A percentile compares a stretch with the other conserved stretches of the same genome.
Conservation (phyloP, 1,140 invertebrate genomes). For the Drosophila repletoides region DNA sequence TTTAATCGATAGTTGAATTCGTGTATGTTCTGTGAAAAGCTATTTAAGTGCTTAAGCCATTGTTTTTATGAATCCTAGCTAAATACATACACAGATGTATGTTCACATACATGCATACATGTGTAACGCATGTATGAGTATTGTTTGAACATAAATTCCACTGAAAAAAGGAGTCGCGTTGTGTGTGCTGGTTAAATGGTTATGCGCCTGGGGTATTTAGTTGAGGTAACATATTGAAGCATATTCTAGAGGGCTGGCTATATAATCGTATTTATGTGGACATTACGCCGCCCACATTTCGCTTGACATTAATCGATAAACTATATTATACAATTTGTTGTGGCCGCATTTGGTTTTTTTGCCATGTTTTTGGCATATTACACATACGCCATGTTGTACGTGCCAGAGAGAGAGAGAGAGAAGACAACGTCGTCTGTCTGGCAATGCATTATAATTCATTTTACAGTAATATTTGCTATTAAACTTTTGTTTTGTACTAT, state of each 20-base stretch:
- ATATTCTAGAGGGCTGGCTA: conserved; percentile 36
- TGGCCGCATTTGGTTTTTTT: too few species aligned
- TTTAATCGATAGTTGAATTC: too few species aligned
- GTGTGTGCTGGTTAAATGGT: conserved; percentile 4
- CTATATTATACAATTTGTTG: conserved; percentile 58
- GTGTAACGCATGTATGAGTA: too few species aligned
- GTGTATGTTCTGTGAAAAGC: too few species aligned
- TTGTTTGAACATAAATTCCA: not conserved
- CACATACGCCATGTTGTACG: conserved; percentile 29
- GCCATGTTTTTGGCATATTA: conserved; percentile 41
- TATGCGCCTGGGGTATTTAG: conserved; percentile 24
- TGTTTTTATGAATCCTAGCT: too few species aligned
- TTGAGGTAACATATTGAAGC: conserved; percentile 58
- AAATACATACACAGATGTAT: too few species aligned
- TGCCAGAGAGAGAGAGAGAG: too few species aligned
- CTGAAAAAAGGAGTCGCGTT: not conserved
- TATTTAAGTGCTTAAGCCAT: too few species aligned
- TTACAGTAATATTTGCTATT: conserved; percentile 2
- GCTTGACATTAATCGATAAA: conserved; percentile 68
- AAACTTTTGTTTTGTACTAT: conserved; percentile 51
- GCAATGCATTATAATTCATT: conserved; percentile 62
- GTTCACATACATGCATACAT: too few species aligned
- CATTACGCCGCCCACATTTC: conserved; percentile 1
- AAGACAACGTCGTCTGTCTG: conserved; percentile 26
- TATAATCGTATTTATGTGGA: too few species aligned